Evolutionary conservation across 2,888 invertebrate genomes (phyloP).

Genomic region (Euclidia mi): DNA sequence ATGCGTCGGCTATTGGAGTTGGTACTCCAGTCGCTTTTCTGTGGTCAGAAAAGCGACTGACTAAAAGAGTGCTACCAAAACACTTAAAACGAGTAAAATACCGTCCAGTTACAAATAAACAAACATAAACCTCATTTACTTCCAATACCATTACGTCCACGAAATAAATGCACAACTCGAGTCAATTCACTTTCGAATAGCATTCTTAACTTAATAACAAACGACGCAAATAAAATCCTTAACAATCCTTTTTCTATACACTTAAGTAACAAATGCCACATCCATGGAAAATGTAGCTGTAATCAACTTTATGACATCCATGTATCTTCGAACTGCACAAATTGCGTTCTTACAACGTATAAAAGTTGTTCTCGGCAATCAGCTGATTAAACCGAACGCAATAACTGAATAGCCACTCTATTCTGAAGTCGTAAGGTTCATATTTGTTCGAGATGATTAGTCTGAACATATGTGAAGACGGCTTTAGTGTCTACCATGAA

Average conservation of each 20-base stretch:
- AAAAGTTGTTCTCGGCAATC: constrained; percentile 70
- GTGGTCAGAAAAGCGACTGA: too few species aligned
- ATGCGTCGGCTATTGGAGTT: too few species aligned
- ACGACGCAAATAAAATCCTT: constrained; percentile 12
- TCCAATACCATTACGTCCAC: constrained; percentile 8
- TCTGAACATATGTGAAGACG: constrained; percentile 44
- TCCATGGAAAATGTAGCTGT: constrained; percentile 43
- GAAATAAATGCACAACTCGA: not conserved
- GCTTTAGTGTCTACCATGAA: constrained; percentile 53
- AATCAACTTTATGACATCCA: constrained; percentile 58
- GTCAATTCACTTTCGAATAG: constrained; percentile 1
- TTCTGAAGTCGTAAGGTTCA: constrained; percentile 20
- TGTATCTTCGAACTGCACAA: constrained; percentile 66
- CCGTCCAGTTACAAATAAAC: not conserved
- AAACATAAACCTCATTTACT: constrained; percentile 2
- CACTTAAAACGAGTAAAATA: not conserved
- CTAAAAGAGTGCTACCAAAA: not conserved
- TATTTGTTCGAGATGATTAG: constrained; percentile 15
- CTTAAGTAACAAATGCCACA: constrained; percentile 39
- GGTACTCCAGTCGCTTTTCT: too few species aligned
- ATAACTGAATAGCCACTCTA: constrained; percentile 32
- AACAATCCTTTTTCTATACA: constrained; percentile 15
- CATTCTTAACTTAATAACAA: constrained; percentile 6
- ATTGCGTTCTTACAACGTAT: constrained; percentile 77
- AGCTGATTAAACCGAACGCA: constrained; percentile 53